Evolutionary conservation across 2,888 invertebrate genomes (phyloP).

Genomic region (Hyalella azteca): DNA sequence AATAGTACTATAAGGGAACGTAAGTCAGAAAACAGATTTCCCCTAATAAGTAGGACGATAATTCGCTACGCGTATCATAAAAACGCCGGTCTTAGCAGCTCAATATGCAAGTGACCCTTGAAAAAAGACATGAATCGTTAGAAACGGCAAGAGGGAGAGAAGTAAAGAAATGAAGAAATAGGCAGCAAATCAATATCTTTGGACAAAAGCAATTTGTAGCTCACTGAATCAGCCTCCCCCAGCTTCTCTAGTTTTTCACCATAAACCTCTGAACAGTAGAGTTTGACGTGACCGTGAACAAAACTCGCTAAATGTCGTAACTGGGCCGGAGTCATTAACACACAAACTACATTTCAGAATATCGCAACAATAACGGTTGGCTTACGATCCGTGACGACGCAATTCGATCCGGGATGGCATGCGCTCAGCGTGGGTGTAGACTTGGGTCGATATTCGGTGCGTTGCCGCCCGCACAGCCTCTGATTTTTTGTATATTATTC

Average conservation of each 20-base stretch:
- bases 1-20: too few relatives aligned
- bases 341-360: neutral
- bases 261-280: slow-evolving; percentile 32
- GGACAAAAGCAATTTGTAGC: slow-evolving; percentile 36
- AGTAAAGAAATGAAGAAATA: too few relatives aligned
- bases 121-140: too few relatives aligned
- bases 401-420: neutral
- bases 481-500: slow-evolving; percentile 26
- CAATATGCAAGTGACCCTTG: slow-evolving; percentile 20
- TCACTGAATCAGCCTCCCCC: slow-evolving; percentile 18
- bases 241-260: neutral
- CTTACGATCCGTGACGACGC: neutral
- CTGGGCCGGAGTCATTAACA: neutral
- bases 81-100: neutral
- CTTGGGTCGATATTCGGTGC: slow-evolving; percentile 8
- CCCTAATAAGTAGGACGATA: too few relatives aligned
- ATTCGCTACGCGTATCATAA: too few relatives aligned
- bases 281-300: slow-evolving; percentile 23
- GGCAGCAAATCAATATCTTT: slow-evolving; percentile 36
- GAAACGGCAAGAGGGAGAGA: too few relatives aligned
- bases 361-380: neutral
- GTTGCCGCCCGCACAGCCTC: slow-evolving; percentile 25
- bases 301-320: neutral
- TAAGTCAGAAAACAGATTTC: too few relatives aligned
- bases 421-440: slow-evolving; percentile 10